Conservation (phyloP, 2,113 vertebrate genomes). For the Clarias macrocephalus region DNA sequence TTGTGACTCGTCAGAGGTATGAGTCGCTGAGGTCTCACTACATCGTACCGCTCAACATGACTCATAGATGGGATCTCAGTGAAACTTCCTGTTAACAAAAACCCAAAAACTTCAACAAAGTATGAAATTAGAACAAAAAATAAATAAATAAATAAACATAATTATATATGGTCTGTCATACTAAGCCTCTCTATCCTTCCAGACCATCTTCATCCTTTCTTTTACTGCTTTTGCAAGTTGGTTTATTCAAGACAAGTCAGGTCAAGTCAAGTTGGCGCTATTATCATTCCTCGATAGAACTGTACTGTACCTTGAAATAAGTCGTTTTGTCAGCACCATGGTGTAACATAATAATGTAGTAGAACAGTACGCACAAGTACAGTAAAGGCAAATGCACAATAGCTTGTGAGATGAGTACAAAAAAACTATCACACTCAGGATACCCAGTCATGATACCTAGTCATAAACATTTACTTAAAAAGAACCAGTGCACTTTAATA, state of each 20-base stretch:
- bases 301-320: background rate
- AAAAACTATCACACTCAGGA: background rate
- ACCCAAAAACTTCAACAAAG: background rate
- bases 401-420: background rate
- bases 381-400: background rate
- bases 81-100: conserved; percentile 29
- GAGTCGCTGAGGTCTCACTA: conserved; percentile 69
- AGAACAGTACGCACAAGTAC: background rate
- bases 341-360: background rate
- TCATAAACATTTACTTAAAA: background rate
- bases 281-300: background rate
- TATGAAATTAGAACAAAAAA: no score
- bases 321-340: no score
- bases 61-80: conserved; percentile 33
- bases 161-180: background rate
- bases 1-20: conserved; percentile 56
- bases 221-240: background rate
- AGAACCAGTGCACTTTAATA: background rate
- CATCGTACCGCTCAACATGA: conserved; percentile 70
- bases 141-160: background rate
- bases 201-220: background rate
- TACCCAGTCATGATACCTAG: background rate
- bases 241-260: background rate
- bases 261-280: background rate
- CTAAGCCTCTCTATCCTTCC: background rate